Evolutionary conservation across 1,140 invertebrate species (phyloP).

Genomic region (Dufourea novaeangliae): DNA sequence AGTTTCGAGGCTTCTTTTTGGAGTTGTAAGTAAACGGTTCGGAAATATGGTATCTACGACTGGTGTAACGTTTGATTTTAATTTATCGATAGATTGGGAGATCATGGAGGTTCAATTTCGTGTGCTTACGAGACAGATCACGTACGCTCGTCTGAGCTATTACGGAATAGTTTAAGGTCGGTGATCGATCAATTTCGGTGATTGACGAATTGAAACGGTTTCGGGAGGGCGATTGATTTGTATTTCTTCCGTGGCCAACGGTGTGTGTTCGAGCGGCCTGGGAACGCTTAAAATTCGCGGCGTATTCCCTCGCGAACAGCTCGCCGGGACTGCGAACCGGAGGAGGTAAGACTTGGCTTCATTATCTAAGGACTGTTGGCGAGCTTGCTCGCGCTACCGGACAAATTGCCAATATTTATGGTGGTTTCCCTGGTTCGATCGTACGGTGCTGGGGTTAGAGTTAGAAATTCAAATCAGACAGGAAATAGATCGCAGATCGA

Average conservation of each 20-base stretch:
- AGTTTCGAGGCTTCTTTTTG: too few species aligned
- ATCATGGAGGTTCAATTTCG: too few species aligned
- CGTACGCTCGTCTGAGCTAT: too few species aligned
- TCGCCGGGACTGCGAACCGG: neutral
- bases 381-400: neutral
- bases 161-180: too few species aligned
- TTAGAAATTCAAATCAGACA: neutral
- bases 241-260: too few species aligned
- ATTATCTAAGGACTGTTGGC: conserved; percentile 45
- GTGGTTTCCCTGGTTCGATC: neutral
- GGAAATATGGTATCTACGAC: too few species aligned
- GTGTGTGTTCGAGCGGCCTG: neutral
- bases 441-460: neutral
- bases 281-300: conserved; percentile 8
- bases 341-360: neutral
- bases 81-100: too few species aligned
- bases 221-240: neutral
- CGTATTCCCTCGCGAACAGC: conserved; percentile 6
- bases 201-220: neutral
- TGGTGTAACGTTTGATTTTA: too few species aligned
- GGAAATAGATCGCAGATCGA: neutral
- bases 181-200: conserved; percentile 1
- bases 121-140: too few species aligned
- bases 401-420: conserved; percentile 58
- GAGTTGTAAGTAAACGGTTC: too few species aligned